Evolutionary conservation across 1,140 invertebrate genomes (phyloP), one percentile per base, ranked within the genome.

Genomic region (Drosophila truncata): DNA sequence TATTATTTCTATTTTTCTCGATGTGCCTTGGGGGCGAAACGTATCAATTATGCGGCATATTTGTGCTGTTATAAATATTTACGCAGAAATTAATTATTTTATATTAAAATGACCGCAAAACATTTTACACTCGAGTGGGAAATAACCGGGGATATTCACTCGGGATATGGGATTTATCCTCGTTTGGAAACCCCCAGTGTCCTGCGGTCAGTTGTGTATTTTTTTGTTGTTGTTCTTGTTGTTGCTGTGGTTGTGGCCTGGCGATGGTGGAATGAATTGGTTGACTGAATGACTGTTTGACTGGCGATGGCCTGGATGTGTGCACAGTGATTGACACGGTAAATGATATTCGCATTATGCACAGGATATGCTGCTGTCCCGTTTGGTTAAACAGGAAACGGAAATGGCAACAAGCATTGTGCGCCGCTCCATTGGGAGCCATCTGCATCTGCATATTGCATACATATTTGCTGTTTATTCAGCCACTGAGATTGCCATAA

Each of bases 91-190:
- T 90, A 90, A 90, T 90, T 90, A 90, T 90, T 91, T 90, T 65
- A 90, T 90, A 90, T 90, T 90, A 90, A 90, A 90, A 90, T 90
- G 86, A 90, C 85, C 85, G 85, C 85, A 90, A 90, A 79, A 91
- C 85, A 90, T 91, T 90, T 90, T 76, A 85, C 88, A 88, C 70
- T 75, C 82, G 81, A 85, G 31, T 70, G 77, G 39, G 73, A 64
- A 41, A 61, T 64, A 62, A 80, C 63, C 72, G 47, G 44, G 69
- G 57, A 74, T 54, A 52, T 59, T 27, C 66, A 71, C 64, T 46
- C 41, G 52, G 55, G 47, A 58, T 60, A 57, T 66, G 49, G 5
- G 49, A 18, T 63, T 77, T 35, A 54, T 50, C 23, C 37, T 42
- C 35, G 52, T 61, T 49, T 8, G 20, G 18, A 23, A 37, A 16